These are phyloP conservation scores for Scyliorhinus canicula DNA, from an alignment of 2,797 vertebrate genomes.

Conservation along the genomic window DNA sequence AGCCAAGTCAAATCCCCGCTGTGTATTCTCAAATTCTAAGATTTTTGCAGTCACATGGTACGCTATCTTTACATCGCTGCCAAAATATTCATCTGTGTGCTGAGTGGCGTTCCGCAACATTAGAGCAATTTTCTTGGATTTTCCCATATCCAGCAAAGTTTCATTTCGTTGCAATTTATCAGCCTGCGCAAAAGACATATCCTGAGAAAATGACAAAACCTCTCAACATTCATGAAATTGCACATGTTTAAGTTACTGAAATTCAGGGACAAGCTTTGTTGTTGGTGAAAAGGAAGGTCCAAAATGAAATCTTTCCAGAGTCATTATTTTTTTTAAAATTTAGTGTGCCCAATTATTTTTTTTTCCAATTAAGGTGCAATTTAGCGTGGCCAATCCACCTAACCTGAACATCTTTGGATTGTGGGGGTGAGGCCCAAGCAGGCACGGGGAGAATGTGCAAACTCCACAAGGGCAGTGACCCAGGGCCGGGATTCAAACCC, in stretches of 20 bases:
- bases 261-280: neutral
- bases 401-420: too few species aligned
- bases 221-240: neutral
- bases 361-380: too few species aligned
- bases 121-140: constrained; percentile 64
- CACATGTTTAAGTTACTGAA: neutral
- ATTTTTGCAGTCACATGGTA: constrained; percentile 73
- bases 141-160: constrained; percentile 64
- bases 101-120: constrained; percentile 73
- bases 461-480: too few species aligned
- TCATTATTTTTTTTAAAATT: too few species aligned
- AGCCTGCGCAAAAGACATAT: constrained; percentile 53
- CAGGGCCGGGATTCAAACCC: too few species aligned
- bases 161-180: constrained; percentile 69
- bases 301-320: neutral
- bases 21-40: constrained; percentile 75
- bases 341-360: too few species aligned
- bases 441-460: too few species aligned
- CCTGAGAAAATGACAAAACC: neutral
- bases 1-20: constrained; percentile 80
- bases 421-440: too few species aligned
- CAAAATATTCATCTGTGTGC: constrained; percentile 65
- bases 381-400: too few species aligned
- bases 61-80: constrained; percentile 80
- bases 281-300: neutral